Evolutionary conservation across 2,113 vertebrate species (phyloP), one percentile per base, ranked within the genome.

Genomic region (Baryphthengus martii): DNA sequence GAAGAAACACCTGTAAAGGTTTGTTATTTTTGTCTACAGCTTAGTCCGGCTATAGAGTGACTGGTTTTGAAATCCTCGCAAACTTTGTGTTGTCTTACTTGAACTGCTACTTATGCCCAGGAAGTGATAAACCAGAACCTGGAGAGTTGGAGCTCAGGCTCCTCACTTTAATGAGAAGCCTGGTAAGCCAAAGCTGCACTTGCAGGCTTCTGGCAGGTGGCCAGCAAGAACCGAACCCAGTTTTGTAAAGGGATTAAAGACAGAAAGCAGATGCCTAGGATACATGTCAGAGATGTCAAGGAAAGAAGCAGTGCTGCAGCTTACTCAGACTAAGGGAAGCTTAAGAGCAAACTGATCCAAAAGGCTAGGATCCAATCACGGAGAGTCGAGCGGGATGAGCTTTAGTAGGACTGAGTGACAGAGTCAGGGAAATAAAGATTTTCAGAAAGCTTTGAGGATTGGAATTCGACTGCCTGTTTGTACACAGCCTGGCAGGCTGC

Each of bases 181-280:
- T 86, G 61, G 65, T 63, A 95, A 90, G 35, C 13, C 70, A 93
- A 92, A 94, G 58, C 62, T 73, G 66, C n/a, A 89, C 87, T 76
- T 85, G 70, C 15, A 78, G 70, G 40, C 40, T 85, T 72, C 85
- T 20, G 80, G 87, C 76, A 95, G 81, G 77, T 89, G 91, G 81
- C 66, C 62, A 88, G 49, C 49, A 94, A 82, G 77, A 94, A 79
- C 20, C n/a, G 77, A 94, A 79, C 20, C n/a, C 74, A 75, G 89
- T 95, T 94, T 93, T 95, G 71, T 89, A 82, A 94, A 94, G 53
- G 65, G 89, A 89, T 95, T 95, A 89, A 89, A 94, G 81, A 78
- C 2, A 4, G 80, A 96, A 95, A 91, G 71, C 71, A 96, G 70
- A 95, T 62, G 49, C 62, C 70, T 73, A 88, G 93, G 70, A 94